These are phyloP conservation scores for Bradypodion ventrale DNA, from an alignment of 2,797 vertebrate genomes.

Conservation along the genomic window DNA sequence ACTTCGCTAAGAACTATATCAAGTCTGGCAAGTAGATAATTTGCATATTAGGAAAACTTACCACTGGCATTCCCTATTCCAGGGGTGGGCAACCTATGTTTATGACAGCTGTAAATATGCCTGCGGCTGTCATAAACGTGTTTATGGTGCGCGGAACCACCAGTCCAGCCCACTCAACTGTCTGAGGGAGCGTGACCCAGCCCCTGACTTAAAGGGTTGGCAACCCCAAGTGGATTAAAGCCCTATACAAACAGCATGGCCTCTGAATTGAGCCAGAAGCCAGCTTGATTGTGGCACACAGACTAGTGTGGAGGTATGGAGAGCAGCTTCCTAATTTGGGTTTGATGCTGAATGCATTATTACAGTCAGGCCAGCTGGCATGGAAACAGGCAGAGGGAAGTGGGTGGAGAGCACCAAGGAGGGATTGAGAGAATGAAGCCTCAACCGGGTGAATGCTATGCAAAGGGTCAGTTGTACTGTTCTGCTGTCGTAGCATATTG, in stretches of 20 bases:
- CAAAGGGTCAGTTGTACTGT: conserved; percentile 50
- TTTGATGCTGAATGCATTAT: conserved; percentile 50
- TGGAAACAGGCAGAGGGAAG: conserved; percentile 22
- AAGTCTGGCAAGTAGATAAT: conserved; percentile 33
- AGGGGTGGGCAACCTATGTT: too few relatives aligned
- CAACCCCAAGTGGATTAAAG: too few relatives aligned
- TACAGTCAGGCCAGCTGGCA: conserved; percentile 42
- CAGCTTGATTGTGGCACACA: conserved; percentile 17
- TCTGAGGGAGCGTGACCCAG: too few relatives aligned
- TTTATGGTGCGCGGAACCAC: too few relatives aligned
- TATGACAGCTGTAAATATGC: too few relatives aligned
- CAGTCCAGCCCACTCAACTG: too few relatives aligned
- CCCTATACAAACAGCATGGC: background rate
- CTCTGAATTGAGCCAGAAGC: conserved; percentile 22
- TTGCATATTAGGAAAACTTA: conserved; percentile 31
- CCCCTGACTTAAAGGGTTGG: too few relatives aligned
- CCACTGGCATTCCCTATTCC: conserved; percentile 26
- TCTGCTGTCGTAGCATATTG: conserved; percentile 40
- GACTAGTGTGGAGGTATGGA: background rate
- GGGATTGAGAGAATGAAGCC: conserved; percentile 38
- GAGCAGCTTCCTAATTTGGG: conserved; percentile 54
- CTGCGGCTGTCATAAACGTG: too few relatives aligned
- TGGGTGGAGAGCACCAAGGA: background rate
- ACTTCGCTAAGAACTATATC: conserved; percentile 11
- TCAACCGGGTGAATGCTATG: conserved; percentile 39